These are phyloP conservation scores for Charina bottae DNA, from an alignment of 2,113 vertebrate genomes.

Conservation along the genomic window DNA sequence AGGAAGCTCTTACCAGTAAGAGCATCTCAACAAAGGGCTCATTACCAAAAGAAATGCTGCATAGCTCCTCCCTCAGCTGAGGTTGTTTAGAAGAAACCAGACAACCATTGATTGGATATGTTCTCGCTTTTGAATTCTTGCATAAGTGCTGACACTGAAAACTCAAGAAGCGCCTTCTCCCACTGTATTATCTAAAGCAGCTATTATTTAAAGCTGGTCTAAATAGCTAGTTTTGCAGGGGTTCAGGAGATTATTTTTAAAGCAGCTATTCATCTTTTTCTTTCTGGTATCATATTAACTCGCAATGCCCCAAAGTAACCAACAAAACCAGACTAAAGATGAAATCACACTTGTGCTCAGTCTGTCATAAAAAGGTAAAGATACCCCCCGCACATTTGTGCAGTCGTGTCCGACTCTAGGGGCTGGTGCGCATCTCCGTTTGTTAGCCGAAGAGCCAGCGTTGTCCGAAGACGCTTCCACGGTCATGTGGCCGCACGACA, in stretches of 20 bases:
- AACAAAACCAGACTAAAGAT: neutral
- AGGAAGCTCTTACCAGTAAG: no score
- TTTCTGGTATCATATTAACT: neutral
- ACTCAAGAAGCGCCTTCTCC: neutral
- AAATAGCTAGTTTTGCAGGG: neutral
- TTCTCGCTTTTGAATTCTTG: neutral
- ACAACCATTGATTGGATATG: neutral
- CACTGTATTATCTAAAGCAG: neutral
- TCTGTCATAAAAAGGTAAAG: no score
- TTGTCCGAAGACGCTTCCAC: no score
- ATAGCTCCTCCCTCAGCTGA: neutral
- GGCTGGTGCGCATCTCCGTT: no score
- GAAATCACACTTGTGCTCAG: neutral
- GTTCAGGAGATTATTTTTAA: neutral
- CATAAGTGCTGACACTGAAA: neutral
- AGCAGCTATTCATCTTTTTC: neutral
- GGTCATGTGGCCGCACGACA: no score
- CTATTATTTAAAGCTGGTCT: neutral
- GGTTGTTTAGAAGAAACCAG: neutral
- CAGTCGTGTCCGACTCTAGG: no score
- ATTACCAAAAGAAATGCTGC: neutral
- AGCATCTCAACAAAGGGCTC: neutral
- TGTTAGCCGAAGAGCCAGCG: no score
- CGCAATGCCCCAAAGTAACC: neutral
- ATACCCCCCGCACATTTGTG: no score